phyloP scores from a whole-genome alignment of 2,113 vertebrate genomes.

The Apodemus sylvaticus region DNA sequence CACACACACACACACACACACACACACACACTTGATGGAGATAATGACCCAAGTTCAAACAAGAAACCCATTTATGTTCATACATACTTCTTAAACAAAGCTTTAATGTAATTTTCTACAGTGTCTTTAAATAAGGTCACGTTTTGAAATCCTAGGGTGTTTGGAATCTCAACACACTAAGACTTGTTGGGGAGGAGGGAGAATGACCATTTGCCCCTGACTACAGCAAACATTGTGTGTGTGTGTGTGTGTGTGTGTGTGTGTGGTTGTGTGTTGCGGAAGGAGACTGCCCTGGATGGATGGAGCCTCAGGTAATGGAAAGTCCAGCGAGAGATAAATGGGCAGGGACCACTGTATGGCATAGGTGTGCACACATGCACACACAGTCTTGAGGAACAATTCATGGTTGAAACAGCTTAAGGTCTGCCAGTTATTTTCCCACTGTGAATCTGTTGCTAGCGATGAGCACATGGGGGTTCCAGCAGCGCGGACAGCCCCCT shows the following conservation, averaged over 20 bases:
- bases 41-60: background rate
- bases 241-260: too few relatives aligned
- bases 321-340: background rate
- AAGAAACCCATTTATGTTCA: background rate
- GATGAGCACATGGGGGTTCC: background rate
- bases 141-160: background rate
- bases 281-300: background rate
- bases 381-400: background rate
- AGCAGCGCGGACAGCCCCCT: background rate
- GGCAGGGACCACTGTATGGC: background rate
- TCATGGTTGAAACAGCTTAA: background rate
- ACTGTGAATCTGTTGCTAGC: background rate
- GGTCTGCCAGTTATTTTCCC: background rate
- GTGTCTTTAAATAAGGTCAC: background rate
- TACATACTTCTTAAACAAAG: background rate
- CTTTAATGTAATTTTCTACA: background rate
- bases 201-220: too few relatives aligned
- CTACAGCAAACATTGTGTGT: background rate
- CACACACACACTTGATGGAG: background rate
- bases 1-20: background rate
- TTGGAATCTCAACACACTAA: background rate
- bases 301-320: background rate
- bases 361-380: background rate
- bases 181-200: background rate
- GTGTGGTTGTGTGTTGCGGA: background rate